These are phyloP conservation scores for Doryteuthis pealeii DNA, from an alignment of 1,140 invertebrate genomes.

Conservation along the genomic window DNA sequence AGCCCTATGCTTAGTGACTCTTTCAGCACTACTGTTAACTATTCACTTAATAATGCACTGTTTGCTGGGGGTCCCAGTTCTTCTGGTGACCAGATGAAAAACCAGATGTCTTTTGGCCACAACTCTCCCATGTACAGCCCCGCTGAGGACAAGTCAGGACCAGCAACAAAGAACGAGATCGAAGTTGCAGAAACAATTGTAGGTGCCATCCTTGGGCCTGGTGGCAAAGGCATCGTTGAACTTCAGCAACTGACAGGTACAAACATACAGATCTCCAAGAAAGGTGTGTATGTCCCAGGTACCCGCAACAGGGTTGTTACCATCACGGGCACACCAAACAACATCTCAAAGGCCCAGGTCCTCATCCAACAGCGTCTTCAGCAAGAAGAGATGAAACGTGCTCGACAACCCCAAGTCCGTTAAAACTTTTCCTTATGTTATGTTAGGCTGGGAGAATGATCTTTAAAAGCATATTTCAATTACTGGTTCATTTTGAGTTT, in stretches of 20 bases:
- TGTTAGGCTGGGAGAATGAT: too few relatives aligned
- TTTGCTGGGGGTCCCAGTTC: constrained; percentile 33
- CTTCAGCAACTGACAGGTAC: constrained; percentile 95
- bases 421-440: constrained; percentile 24
- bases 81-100: constrained; percentile 57
- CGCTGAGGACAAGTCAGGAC: constrained; percentile 58
- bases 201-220: constrained; percentile 93
- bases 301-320: constrained; percentile 96
- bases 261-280: constrained; percentile 98
- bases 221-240: constrained; percentile 92
- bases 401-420: constrained; percentile 58
- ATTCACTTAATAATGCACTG: constrained; percentile 35
- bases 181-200: constrained; percentile 92
- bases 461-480: too few relatives aligned
- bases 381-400: constrained; percentile 92
- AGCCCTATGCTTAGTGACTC: constrained; percentile 54
- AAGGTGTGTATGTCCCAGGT: constrained; percentile 93
- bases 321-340: constrained; percentile 83
- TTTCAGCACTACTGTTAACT: constrained; percentile 40
- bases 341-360: constrained; percentile 87
- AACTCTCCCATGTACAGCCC: constrained; percentile 65
- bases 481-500: too few relatives aligned
- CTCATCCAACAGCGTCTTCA: constrained; percentile 93
- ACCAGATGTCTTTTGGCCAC: constrained; percentile 78
- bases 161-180: constrained; percentile 78